phyloP scores from a whole-genome alignment of 2,888 invertebrate species.

The Sesia bembeciformis region DNA sequence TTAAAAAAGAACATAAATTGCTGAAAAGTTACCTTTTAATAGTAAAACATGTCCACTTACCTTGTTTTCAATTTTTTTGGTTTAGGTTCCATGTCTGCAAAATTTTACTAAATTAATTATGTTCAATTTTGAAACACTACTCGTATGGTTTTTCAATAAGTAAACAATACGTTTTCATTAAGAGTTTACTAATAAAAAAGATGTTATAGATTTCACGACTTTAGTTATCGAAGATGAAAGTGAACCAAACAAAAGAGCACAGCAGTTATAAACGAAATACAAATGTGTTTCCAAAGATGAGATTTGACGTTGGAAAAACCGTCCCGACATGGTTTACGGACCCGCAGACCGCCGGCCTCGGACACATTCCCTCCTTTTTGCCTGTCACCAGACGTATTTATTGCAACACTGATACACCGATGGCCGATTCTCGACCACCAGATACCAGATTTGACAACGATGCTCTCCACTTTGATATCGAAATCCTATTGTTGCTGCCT shows the following conservation, averaged over 20 bases:
- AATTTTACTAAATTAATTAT: too few species aligned
- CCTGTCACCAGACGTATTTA: conserved; percentile 56
- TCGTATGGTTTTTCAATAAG: too few species aligned
- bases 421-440: conserved; percentile 26
- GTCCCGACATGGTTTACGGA: conserved; percentile 23
- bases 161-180: too few species aligned
- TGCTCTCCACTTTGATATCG: conserved; percentile 47
- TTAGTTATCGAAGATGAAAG: background rate
- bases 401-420: conserved; percentile 50
- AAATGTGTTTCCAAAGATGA: conserved; percentile 31
- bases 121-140: too few species aligned
- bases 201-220: too few species aligned
- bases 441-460: conserved; percentile 61
- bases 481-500: conserved; percentile 49
- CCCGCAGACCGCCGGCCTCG: conserved; percentile 55
- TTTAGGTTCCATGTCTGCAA: too few species aligned
- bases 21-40: too few species aligned
- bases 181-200: too few species aligned
- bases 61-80: too few species aligned
- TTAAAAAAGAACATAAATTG: too few species aligned
- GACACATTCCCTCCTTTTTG: conserved; percentile 61
- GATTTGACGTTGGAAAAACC: conserved; percentile 42
- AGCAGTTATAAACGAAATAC: conserved; percentile 16
- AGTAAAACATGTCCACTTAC: too few species aligned
- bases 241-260: conserved; percentile 9